A percentile compares a stretch with the other conserved stretches of the same genome.
Conservation (phyloP, 2,113 vertebrate genomes). For the Dinomys branickii region DNA sequence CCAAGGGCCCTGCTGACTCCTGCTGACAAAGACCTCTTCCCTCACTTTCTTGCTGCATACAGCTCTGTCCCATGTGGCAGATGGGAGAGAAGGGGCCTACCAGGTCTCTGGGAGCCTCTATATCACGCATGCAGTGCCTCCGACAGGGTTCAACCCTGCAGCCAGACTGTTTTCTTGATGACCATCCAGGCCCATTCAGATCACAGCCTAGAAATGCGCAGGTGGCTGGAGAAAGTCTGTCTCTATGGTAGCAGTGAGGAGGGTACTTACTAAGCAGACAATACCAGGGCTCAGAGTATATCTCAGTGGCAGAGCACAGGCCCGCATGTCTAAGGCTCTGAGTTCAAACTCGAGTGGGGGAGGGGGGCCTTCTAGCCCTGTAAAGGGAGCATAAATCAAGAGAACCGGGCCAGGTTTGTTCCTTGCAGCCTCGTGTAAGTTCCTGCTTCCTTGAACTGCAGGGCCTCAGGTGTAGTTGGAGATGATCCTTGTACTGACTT, state of each 20-base stretch:
- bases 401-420: background rate
- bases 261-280: background rate
- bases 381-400: background rate
- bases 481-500: background rate
- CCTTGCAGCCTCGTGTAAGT: background rate
- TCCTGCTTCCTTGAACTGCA: background rate
- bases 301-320: background rate
- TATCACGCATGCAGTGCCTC: background rate
- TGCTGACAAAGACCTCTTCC: background rate
- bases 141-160: fast-evolving
- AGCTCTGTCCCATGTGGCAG: background rate
- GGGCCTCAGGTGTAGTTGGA: background rate
- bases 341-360: background rate
- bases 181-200: background rate
- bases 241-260: background rate
- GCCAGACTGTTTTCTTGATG: background rate
- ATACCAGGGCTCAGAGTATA: background rate
- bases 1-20: no score
- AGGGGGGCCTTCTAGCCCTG: background rate
- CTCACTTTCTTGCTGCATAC: background rate
- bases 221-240: background rate
- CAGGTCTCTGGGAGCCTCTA: background rate
- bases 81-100: background rate
- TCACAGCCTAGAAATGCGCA: background rate
- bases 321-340: background rate